phyloP scores from a whole-genome alignment of 2,888 invertebrate genomes.

The Cecidostiba fungosa region DNA sequence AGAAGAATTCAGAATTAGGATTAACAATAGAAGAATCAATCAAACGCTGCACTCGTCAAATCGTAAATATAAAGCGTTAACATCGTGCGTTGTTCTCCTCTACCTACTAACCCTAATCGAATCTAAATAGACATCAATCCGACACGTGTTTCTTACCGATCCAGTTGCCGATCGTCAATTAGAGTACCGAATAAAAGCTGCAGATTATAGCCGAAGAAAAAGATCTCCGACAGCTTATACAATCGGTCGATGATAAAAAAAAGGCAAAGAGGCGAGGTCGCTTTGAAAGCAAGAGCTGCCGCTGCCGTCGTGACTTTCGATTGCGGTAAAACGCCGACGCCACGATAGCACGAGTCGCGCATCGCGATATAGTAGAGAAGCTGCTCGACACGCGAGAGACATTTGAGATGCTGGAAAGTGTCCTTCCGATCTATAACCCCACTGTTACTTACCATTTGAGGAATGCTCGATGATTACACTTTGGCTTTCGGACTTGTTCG shows the following conservation, averaged over 20 bases:
- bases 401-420: background rate
- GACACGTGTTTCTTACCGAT: background rate
- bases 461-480: too few relatives aligned
- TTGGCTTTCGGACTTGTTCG: background rate
- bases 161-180: constrained; percentile 4
- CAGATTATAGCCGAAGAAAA: background rate
- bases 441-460: background rate
- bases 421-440: background rate
- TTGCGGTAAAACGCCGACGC: constrained; percentile 73
- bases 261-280: constrained; percentile 72
- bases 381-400: constrained; percentile 14
- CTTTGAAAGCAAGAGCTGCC: constrained; percentile 77
- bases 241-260: constrained; percentile 61
- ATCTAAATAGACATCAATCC: constrained; percentile 3
- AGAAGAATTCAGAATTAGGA: too few relatives aligned
- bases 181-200: constrained; percentile 58
- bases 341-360: constrained; percentile 31
- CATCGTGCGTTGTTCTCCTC: background rate
- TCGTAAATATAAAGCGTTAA: background rate
- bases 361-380: constrained; percentile 34
- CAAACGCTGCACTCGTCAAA: background rate
- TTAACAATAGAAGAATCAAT: background rate
- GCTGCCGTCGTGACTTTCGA: constrained; percentile 74
- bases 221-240: constrained; percentile 13
- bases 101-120: constrained; percentile 11